Base-by-base conservation (phyloP, 2,888 invertebrate species). In the Agrilus mali region DNA sequence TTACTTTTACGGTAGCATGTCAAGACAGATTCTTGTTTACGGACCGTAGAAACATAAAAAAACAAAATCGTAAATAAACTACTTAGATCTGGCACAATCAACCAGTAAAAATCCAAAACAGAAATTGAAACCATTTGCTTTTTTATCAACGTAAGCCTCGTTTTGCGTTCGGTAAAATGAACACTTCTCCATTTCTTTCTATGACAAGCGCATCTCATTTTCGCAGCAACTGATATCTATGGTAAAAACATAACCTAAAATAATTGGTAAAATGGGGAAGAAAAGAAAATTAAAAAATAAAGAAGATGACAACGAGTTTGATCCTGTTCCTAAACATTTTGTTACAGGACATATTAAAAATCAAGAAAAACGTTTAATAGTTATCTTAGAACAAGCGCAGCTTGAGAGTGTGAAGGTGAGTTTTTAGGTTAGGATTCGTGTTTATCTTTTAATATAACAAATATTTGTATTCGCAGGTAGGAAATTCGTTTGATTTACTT, bases 331-430 rank as follows among this genome's bases (percentile, higher is more conserved):
- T 1, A 82, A 79, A 60, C 86, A 88, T 67, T 72, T 86, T 48
- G 80, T 82, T 35, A 76, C 82, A n/a, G 73, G 77, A 14, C 87
- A 89, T 52, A 73, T 86, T 38, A 79, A 80, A 56, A 82, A 87
- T 54, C 81, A 86, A 66, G 89, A 92, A 56, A 92, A 94, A 65
- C 81, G 96, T 40, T 71, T 97, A 15, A 89, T 97, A 51, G 79
- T 98, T 34, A 80, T 98, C 45, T 68, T 98, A 42, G 96, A 96
- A 70, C 82, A 86, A 45, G 95, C 97, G 4, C 94, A 95, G 59
- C 67, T 98, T 41, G 97, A 98, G 71, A 87, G 92, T 36, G 93
- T 95, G 0, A 97, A 96, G 76, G 95, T 94, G 65, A 59, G 58
- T 48, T 20, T 33, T 35, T 41, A 22, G 6, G 7, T 13, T 16